Evolutionary conservation across 2,113 vertebrate genomes (phyloP).

Genomic region (Dipodomys ordii): DNA sequence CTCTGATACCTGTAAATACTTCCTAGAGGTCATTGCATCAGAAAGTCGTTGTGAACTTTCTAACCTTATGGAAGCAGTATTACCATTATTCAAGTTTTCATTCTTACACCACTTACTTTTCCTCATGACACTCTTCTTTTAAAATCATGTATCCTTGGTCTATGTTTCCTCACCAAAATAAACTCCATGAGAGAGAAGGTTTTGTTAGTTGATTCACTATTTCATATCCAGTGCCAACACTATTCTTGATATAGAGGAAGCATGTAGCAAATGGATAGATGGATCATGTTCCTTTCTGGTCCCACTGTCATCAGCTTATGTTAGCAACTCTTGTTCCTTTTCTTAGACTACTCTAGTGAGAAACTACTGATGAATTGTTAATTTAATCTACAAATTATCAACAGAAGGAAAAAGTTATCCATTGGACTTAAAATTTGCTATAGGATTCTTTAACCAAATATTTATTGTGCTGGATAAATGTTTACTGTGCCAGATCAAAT

Average conservation of each 20-base stretch:
- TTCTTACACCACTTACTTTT: not conserved
- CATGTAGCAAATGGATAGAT: not conserved
- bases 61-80: not conserved
- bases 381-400: slow-evolving; percentile 12
- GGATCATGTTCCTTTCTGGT: not conserved
- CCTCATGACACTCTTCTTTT: not conserved
- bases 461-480: not conserved
- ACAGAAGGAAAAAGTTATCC: not conserved
- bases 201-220: not conserved
- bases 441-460: slow-evolving; percentile 32
- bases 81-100: not conserved
- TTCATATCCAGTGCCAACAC: not conserved
- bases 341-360: not conserved
- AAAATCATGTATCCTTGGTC: not conserved
- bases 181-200: not conserved
- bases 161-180: not conserved
- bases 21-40: not conserved
- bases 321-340: not conserved
- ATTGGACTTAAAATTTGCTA: slow-evolving; percentile 19
- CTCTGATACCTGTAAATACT: not conserved
- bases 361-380: slow-evolving; percentile 16
- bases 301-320: not conserved
- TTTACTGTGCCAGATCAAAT: not conserved
- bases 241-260: not conserved
- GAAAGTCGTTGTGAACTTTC: not conserved